These are phyloP conservation scores for Euphydryas editha DNA, from an alignment of 2,888 invertebrate species.

Conservation along the genomic window DNA sequence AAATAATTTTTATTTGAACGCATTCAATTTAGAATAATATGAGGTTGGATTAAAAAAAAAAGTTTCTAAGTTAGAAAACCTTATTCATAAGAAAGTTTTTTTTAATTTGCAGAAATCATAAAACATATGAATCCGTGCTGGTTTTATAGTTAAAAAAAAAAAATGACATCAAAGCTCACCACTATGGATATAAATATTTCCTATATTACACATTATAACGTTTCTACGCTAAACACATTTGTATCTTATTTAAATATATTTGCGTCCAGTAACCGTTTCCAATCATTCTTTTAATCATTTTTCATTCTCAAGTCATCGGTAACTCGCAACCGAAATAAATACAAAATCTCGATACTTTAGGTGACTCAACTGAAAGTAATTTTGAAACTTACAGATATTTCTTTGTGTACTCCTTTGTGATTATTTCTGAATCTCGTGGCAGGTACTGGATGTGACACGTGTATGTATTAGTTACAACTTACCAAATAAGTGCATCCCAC, in stretches of 20 bases:
- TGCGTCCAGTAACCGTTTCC: neutral
- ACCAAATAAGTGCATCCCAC: constrained; percentile 23
- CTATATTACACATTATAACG: no score
- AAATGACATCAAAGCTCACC: no score
- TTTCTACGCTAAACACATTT: neutral
- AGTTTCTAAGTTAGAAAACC: no score
- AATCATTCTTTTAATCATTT: constrained; percentile 2
- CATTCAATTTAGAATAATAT: no score
- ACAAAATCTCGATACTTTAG: constrained; percentile 23
- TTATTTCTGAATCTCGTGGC: constrained; percentile 48
- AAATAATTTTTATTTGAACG: no score
- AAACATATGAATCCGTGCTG: no score
- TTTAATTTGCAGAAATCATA: no score
- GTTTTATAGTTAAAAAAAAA: no score
- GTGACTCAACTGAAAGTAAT: constrained; percentile 37
- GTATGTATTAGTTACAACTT: constrained; percentile 30
- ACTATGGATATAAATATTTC: no score
- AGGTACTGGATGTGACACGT: constrained; percentile 46
- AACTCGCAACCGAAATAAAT: constrained; percentile 17
- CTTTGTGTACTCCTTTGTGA: constrained; percentile 50
- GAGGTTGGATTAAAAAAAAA: no score
- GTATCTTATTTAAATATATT: neutral
- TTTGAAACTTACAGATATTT: constrained; percentile 39
- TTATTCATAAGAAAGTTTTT: no score
- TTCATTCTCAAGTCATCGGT: constrained; percentile 8